Evolutionary conservation across 2,113 vertebrate species (phyloP).

Genomic region (Cricetomys ansorgei): DNA sequence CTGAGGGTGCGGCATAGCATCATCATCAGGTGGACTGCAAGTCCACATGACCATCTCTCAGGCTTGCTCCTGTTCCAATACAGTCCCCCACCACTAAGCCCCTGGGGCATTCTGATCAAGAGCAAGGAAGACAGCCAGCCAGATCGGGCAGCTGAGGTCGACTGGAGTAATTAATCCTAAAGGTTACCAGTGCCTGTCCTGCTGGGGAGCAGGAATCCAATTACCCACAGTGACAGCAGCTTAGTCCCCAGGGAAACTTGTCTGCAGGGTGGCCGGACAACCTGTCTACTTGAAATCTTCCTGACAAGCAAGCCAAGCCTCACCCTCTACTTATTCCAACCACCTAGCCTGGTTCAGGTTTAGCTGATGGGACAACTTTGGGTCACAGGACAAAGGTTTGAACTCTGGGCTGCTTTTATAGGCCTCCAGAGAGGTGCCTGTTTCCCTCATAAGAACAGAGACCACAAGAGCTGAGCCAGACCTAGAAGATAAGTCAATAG

Average conservation of each 20-base stretch:
- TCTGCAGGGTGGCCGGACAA: constrained; percentile 12
- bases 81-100: not conserved
- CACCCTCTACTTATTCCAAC: not conserved
- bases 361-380: not conserved
- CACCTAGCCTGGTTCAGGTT: not conserved
- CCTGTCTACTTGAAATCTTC: constrained; percentile 56
- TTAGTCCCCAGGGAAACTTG: constrained; percentile 35
- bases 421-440: not conserved
- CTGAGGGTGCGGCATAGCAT: not conserved
- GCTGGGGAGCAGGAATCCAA: constrained; percentile 74
- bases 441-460: constrained; percentile 21
- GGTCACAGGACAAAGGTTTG: not conserved
- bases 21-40: not conserved
- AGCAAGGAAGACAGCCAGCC: constrained; percentile 46
- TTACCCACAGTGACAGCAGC: constrained; percentile 74
- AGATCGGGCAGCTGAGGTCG: constrained; percentile 49
- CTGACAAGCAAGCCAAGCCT: constrained; percentile 5
- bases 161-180: constrained; percentile 80
- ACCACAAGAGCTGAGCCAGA: constrained; percentile 39
- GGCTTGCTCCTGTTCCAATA: not conserved
- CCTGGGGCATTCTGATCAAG: constrained; percentile 57
- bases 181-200: constrained; percentile 70
- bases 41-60: not conserved
- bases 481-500: constrained; percentile 49
- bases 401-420: not conserved